Conservation (phyloP, 1,140 invertebrate genomes). For the Aphis gossypii region DNA sequence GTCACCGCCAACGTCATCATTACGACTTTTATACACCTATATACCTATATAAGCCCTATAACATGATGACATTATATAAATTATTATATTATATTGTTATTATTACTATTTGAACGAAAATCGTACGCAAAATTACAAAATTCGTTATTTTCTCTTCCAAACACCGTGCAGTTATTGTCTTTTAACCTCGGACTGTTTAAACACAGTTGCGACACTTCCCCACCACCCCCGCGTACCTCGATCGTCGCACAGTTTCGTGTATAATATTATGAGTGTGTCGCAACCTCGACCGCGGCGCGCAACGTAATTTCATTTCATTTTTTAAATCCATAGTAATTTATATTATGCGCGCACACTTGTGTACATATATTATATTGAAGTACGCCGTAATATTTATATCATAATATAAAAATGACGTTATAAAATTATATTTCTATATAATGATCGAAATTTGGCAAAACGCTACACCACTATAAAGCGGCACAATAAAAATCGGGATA, state of each 20-base stretch:
- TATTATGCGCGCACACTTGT: conserved; percentile 3
- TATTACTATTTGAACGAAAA: background rate
- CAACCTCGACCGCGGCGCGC: conserved; percentile 6
- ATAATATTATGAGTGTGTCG: background rate
- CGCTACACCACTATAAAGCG: background rate
- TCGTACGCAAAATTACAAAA: conserved; percentile 38
- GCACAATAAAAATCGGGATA: background rate
- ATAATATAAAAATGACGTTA: background rate
- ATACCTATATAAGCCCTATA: background rate
- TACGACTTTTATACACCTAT: background rate
- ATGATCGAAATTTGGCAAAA: background rate
- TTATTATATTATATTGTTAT: background rate
- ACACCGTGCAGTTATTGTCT: conserved; percentile 49
- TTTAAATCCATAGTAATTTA: conserved; percentile 21
- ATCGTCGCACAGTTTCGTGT: background rate
- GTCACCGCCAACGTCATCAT: background rate
- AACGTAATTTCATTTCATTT: conserved; percentile 15
- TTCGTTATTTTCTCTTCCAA: conserved; percentile 39
- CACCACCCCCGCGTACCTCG: background rate
- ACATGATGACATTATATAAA: background rate
- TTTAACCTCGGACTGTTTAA: conserved; percentile 52
- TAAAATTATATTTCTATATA: background rate
- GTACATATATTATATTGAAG: background rate
- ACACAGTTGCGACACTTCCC: conserved; percentile 39
- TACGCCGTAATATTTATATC: background rate